Base-by-base conservation (phyloP, 2,888 invertebrate species). In the Acanthosepion lycidas region DNA sequence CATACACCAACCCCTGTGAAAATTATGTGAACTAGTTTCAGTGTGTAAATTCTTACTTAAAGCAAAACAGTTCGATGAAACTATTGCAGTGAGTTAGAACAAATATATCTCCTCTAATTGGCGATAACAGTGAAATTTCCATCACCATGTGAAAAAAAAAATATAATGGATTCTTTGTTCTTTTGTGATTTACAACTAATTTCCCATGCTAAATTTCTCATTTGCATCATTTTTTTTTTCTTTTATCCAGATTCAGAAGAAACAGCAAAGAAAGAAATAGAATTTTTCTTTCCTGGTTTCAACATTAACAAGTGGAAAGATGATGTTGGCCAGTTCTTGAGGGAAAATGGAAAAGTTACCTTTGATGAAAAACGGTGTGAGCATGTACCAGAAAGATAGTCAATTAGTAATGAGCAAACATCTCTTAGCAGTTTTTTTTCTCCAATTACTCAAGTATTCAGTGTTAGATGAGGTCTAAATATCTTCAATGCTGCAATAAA, bases 241-340 rank as follows among this genome's bases (percentile, higher is more conserved):
- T 64, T 95, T 91, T 64, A 95, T 96, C 94, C 97, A 98, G 99
- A 99, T 98, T 98, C 98, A 0, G 97, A 97, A 92, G 98, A 98
- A 96, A 98, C 99, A 15, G 99, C 98, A 0, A 97, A 97, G 95
- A 98, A 98, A 95, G 99, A 99, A 98, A 98, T 99, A 93, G 97
- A 98, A 91, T 98, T 99, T 97, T 98, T 99, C 97, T 99, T 99
- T 97, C 98, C 99, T 0, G 98, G 99, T 48, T 99, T 99, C 97
- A 97, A 98, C 95, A 94, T 98, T 53, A 98, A 98, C 95, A 97
- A 98, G 26, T 99, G 98, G 98, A 96, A 97, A 94, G 97, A 98
- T 93, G 98, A 98, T 95, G 98, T 97, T 94, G 49, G 64, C 8
- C 94, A 94, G 12, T 97, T 96, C 95, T 93, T 94, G 33, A 94